phyloP scores from a whole-genome alignment of 2,113 vertebrate species.

The Paradoxurus hermaphroditus region DNA sequence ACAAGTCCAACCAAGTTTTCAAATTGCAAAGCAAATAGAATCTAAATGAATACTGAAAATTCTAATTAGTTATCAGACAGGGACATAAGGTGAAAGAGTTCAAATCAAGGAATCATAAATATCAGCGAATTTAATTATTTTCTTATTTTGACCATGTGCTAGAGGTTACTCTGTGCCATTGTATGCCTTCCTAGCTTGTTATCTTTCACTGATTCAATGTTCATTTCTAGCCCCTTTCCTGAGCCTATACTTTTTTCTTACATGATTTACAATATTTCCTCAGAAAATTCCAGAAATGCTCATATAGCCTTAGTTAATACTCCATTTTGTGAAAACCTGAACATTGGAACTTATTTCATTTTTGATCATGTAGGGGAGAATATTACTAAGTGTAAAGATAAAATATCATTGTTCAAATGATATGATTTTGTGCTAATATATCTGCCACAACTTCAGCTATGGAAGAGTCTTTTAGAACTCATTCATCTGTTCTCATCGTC shows the following conservation, averaged over 20 bases:
- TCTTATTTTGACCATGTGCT: not conserved
- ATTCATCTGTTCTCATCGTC: not conserved
- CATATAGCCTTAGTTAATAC: not conserved
- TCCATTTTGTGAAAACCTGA: not conserved
- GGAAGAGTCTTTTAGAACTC: not conserved
- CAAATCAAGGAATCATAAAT: not conserved
- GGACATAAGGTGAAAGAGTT: not conserved
- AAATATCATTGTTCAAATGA: not conserved
- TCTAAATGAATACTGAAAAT: not conserved
- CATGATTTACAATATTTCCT: not conserved
- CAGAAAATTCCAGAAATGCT: not conserved
- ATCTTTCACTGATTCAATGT: not conserved
- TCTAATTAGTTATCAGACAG: not conserved
- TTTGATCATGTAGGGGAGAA: not conserved
- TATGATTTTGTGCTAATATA: not conserved
- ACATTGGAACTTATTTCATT: not conserved
- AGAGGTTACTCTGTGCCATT: not conserved
- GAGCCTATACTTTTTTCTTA: not conserved
- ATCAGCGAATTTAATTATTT: constrained; percentile 38
- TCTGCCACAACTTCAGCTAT: not conserved
- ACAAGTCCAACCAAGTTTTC: not conserved
- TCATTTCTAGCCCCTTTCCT: not conserved
- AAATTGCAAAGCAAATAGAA: not conserved
- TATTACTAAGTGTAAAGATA: not conserved
- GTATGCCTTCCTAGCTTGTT: not conserved